These are phyloP conservation scores for Mesorhabditis sp. DNA, from an alignment of 2,888 invertebrate species.

Conservation along the genomic window DNA sequence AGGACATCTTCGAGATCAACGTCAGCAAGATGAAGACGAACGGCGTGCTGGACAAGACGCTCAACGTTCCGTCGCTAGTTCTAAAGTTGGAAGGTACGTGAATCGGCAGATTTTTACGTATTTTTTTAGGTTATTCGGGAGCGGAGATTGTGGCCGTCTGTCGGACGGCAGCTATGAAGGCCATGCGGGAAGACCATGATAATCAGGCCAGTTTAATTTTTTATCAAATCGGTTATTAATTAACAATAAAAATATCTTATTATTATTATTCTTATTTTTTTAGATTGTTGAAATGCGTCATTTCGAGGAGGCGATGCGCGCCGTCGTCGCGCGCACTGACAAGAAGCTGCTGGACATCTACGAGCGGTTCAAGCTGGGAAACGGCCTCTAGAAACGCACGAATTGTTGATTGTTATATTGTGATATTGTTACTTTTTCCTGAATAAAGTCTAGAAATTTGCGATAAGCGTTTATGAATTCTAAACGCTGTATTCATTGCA, in stretches of 20 bases:
- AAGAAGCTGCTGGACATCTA: slow-evolving; percentile 38
- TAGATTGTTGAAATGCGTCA: slow-evolving; percentile 22
- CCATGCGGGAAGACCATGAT: slow-evolving; percentile 63
- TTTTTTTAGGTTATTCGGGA: slow-evolving; percentile 63
- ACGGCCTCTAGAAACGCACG: not conserved
- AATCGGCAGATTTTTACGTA: not conserved
- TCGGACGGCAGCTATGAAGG: slow-evolving; percentile 82
- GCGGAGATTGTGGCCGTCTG: slow-evolving; percentile 83
- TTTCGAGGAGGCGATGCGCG: slow-evolving; percentile 31
- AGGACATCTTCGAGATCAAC: slow-evolving; percentile 76
- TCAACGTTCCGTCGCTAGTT: slow-evolving; percentile 18
- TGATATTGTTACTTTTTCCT: no score
- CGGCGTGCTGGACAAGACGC: slow-evolving; percentile 8
- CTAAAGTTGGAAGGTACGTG: slow-evolving; percentile 20
- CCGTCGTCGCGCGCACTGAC: slow-evolving; percentile 41
- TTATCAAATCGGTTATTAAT: not conserved
- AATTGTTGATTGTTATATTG: no score
- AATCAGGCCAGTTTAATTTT: slow-evolving; percentile 24
- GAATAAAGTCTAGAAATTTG: no score
- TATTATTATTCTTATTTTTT: not conserved
- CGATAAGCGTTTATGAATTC: no score
- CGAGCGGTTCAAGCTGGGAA: slow-evolving; percentile 36
- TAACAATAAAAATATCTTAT: no score
- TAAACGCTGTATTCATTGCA: no score
- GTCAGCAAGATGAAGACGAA: slow-evolving; percentile 26